phyloP scores from a whole-genome alignment of 2,888 invertebrate species.

The Stenurella melanura region DNA sequence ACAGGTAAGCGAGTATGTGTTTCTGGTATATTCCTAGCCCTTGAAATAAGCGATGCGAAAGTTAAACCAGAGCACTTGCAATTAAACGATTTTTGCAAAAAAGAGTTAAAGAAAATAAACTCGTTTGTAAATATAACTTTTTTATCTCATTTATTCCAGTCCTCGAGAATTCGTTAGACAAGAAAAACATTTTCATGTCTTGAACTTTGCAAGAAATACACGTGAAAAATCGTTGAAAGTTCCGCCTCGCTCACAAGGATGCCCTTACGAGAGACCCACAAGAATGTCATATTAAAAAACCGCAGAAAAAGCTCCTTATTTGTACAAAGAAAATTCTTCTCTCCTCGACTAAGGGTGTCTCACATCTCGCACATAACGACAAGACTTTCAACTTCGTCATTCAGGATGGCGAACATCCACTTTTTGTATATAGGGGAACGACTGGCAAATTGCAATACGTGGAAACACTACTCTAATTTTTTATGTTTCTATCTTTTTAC shows the following conservation, averaged over 20 bases:
- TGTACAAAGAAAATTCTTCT: conserved; percentile 36
- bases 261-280: conserved; percentile 21
- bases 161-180: background rate
- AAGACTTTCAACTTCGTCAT: conserved; percentile 17
- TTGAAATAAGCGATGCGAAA: too few relatives aligned
- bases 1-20: too few relatives aligned
- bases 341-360: conserved; percentile 17
- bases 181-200: background rate
- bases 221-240: conserved; percentile 27
- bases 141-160: background rate
- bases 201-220: background rate
- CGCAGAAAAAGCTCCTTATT: conserved; percentile 27
- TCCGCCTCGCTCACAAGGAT: conserved; percentile 2
- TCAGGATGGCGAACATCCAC: background rate
- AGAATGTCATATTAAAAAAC: conserved; percentile 34
- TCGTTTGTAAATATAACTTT: background rate
- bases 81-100: background rate
- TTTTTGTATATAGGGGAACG: background rate
- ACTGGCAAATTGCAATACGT: conserved; percentile 2
- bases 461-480: background rate
- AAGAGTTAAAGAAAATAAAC: background rate
- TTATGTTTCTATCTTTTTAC: background rate
- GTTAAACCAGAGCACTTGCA: too few relatives aligned
- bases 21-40: too few relatives aligned
- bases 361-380: conserved; percentile 6